Conservation (phyloP, 2,888 invertebrate genomes). For the Tortricodes alternella region DNA sequence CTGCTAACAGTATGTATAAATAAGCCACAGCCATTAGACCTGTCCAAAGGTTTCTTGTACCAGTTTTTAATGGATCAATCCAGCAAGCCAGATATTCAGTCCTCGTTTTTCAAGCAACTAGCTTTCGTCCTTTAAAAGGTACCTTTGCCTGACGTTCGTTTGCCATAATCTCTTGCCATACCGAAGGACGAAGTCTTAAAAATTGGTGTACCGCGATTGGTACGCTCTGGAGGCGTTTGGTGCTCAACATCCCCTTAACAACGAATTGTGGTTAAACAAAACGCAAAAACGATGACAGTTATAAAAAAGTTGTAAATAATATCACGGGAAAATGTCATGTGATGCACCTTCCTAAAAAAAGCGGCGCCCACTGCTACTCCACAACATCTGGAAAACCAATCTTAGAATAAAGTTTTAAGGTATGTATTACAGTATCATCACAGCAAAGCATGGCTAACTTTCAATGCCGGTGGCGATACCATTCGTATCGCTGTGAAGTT, state of each 20-base stretch:
- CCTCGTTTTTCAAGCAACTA: slow-evolving; percentile 10
- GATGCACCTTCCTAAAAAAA: no score
- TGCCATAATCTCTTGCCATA: slow-evolving; percentile 74
- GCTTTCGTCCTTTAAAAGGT: slow-evolving; percentile 33
- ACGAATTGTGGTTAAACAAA: background rate
- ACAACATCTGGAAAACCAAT: no score
- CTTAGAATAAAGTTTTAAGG: background rate
- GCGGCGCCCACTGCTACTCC: no score
- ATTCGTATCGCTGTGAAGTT: background rate
- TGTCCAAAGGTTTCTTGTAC: slow-evolving; percentile 33
- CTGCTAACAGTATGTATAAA: background rate
- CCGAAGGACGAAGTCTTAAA: slow-evolving; percentile 72
- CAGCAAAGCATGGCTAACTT: slow-evolving; percentile 4
- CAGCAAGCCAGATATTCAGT: slow-evolving; percentile 34
- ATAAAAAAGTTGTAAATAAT: no score
- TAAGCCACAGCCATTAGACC: slow-evolving; percentile 26
- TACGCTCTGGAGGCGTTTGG: slow-evolving; percentile 55
- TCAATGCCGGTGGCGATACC: background rate
- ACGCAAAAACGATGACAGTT: no score
- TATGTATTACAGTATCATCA: background rate
- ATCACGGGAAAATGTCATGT: no score
- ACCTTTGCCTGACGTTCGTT: slow-evolving; percentile 75
- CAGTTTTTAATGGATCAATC: slow-evolving; percentile 52
- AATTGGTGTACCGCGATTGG: slow-evolving; percentile 63
- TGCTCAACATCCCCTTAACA: slow-evolving; percentile 65